These are phyloP conservation scores for Setipinna tenuifilis DNA, from an alignment of 2,797 vertebrate genomes.

Conservation along the genomic window DNA sequence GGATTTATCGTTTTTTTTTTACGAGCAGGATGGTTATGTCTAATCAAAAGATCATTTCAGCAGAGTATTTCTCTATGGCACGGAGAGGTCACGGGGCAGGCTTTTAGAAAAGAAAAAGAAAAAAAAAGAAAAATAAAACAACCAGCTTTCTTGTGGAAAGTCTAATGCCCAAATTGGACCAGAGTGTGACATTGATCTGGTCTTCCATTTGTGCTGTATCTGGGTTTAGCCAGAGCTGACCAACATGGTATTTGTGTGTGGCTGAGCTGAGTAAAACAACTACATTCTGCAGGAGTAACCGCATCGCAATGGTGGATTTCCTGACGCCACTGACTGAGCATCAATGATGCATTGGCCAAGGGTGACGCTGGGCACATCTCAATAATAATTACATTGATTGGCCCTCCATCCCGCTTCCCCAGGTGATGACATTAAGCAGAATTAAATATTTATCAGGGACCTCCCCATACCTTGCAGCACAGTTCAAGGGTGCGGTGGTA, in stretches of 20 bases:
- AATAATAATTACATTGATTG: slow-evolving; percentile 63
- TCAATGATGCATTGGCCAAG: slow-evolving; percentile 59
- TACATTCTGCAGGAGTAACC: neutral
- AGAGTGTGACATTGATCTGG: neutral
- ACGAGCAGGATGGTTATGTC: neutral
- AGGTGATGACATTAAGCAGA: slow-evolving; percentile 57
- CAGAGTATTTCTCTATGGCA: neutral
- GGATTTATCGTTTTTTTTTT: neutral
- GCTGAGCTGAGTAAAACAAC: neutral
- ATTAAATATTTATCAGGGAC: slow-evolving; percentile 65
- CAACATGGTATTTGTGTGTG: neutral
- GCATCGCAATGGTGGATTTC: no score
- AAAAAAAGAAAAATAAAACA: neutral
- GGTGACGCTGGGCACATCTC: slow-evolving; percentile 60
- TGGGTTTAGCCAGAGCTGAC: neutral
- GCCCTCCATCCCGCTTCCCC: slow-evolving; percentile 42
- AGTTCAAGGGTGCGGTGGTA: neutral
- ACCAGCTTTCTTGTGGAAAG: no score
- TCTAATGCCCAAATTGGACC: neutral
- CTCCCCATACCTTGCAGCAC: slow-evolving; percentile 41
- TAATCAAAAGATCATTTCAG: neutral
- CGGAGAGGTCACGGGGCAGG: neutral
- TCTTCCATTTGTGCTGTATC: neutral
- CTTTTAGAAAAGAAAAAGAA: neutral
- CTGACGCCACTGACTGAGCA: slow-evolving; percentile 8